phyloP scores from a whole-genome alignment of 2,797 vertebrate genomes.

The Acestrorhynchus altus region DNA sequence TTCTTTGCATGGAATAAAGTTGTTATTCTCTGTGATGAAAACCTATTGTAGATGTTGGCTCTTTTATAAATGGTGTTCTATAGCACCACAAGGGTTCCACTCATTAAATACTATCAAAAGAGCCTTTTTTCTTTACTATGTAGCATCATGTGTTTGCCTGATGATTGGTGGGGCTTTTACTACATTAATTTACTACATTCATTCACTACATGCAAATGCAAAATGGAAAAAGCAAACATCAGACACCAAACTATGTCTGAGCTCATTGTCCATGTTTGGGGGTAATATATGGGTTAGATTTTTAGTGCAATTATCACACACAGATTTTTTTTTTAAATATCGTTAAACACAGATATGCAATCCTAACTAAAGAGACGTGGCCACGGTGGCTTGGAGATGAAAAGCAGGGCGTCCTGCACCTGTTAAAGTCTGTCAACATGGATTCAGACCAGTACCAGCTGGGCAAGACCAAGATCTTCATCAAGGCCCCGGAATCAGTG shows the following conservation, averaged over 20 bases:
- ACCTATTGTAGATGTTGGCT: too few relatives aligned
- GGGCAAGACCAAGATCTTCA: slow-evolving; percentile 83
- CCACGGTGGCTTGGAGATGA: slow-evolving; percentile 80
- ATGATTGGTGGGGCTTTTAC: too few relatives aligned
- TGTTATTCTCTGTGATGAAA: too few relatives aligned
- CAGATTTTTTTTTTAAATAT: background rate
- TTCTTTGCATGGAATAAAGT: too few relatives aligned
- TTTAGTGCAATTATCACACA: background rate
- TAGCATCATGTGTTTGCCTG: too few relatives aligned
- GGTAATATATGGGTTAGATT: background rate
- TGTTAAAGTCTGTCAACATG: slow-evolving; percentile 83
- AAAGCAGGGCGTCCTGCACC: slow-evolving; percentile 80
- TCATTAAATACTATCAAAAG: too few relatives aligned
- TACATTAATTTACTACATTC: too few relatives aligned
- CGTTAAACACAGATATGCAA: slow-evolving; percentile 79
- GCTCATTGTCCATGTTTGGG: background rate
- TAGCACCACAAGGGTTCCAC: too few relatives aligned
- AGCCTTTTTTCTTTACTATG: too few relatives aligned
- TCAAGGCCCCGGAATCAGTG: slow-evolving; percentile 88
- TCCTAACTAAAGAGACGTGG: slow-evolving; percentile 83
- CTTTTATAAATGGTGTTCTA: too few relatives aligned
- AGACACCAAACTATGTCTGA: background rate
- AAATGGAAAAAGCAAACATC: background rate
- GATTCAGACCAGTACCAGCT: slow-evolving; percentile 86
- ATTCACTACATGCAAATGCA: background rate